Percentiles rank a stretch among this genome's conserved stretches.
Evolutionary conservation across 2,888 invertebrate genomes (phyloP).

Genomic region (Stenotaenia linearis): DNA sequence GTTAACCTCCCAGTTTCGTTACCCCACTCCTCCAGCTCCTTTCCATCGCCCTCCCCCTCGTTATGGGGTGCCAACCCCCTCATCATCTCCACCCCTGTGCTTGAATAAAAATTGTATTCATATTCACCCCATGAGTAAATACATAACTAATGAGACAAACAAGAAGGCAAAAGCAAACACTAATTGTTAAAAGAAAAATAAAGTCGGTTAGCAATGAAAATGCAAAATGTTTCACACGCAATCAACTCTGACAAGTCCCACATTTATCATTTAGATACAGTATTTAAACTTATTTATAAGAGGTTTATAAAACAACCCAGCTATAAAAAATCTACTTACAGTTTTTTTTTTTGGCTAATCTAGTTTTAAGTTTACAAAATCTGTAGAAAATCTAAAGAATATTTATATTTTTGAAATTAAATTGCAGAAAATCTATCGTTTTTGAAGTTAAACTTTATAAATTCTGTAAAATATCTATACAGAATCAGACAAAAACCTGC

Average conservation of each 20-base stretch:
- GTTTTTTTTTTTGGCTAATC: no score
- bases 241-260: neutral
- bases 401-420: no score
- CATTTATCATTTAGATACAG: neutral
- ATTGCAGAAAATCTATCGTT: no score
- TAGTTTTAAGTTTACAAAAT: no score
- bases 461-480: no score
- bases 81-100: constrained; percentile 29
- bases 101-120: neutral
- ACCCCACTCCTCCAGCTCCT: constrained; percentile 24
- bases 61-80: constrained; percentile 29
- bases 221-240: neutral
- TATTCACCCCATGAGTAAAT: neutral
- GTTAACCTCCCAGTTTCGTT: neutral
- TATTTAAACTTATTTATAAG: no score
- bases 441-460: no score
- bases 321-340: no score
- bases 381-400: no score
- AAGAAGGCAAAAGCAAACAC: constrained; percentile 9
- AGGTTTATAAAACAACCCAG: no score
- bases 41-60: constrained; percentile 28
- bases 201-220: neutral
- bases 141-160: constrained; percentile 9
- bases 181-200: neutral
- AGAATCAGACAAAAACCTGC: no score